Conservation (phyloP, 1,140 invertebrate species). For the Penaeus chinensis region DNA sequence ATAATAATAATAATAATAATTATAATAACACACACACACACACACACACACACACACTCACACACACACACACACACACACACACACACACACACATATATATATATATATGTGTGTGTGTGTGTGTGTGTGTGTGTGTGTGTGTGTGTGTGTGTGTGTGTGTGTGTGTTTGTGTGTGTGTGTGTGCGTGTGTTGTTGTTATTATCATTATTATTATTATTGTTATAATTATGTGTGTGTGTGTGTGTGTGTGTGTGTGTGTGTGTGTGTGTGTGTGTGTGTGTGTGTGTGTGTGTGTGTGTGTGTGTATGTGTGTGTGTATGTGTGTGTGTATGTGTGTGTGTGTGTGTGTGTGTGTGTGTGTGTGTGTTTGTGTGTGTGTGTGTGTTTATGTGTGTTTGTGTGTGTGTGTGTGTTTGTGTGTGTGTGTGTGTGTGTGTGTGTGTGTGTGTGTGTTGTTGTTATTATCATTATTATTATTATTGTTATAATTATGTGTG, state of each 20-base stretch:
- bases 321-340: background rate
- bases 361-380: background rate
- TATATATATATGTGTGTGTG: slow-evolving; percentile 10
- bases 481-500: slow-evolving; percentile 1
- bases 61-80: no score
- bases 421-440: background rate
- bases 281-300: background rate
- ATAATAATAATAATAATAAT: no score
- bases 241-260: slow-evolving; percentile 20
- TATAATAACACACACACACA: no score
- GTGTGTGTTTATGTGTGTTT: background rate
- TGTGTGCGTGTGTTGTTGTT: background rate
- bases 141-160: slow-evolving; percentile 5
- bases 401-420: background rate
- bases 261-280: background rate
- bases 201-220: background rate
- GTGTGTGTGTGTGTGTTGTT: background rate
- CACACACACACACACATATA: background rate
- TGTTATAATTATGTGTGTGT: background rate
- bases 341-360: background rate
- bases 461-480: no score
- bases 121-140: slow-evolving; percentile 42
- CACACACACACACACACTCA: no score
- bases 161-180: background rate
- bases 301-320: background rate